Conservation (phyloP, 2,888 invertebrate genomes). For the Himalopsyche tibetana region DNA sequence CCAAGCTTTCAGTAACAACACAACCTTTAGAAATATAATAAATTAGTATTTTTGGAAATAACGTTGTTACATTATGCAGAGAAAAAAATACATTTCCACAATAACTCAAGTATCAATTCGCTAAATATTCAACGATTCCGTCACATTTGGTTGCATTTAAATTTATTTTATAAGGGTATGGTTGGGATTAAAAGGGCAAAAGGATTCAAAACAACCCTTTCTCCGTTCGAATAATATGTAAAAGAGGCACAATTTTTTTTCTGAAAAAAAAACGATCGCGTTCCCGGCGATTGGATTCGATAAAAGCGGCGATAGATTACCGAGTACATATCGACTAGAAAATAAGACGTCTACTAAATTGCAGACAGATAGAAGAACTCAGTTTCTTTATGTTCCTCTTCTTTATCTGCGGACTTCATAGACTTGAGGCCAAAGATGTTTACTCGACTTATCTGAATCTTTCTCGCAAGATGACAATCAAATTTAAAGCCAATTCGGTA, state of each 20-base stretch:
- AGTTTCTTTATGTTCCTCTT: constrained; percentile 5
- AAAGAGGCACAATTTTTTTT: constrained; percentile 31
- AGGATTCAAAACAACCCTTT: constrained; percentile 1
- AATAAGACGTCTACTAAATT: constrained; percentile 57
- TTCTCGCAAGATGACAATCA: background rate
- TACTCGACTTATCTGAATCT: background rate
- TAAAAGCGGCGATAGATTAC: constrained; percentile 54
- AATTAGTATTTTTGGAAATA: too few species aligned
- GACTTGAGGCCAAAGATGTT: background rate
- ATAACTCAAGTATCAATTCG: background rate
- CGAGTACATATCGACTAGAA: constrained; percentile 47
- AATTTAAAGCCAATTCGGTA: background rate
- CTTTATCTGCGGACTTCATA: constrained; percentile 12
- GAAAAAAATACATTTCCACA: too few species aligned
- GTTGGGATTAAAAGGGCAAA: background rate
- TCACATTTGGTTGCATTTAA: background rate
- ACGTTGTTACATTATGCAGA: too few species aligned
- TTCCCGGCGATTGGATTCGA: constrained; percentile 51
- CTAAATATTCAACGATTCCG: background rate
- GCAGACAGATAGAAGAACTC: background rate
- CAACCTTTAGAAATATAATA: too few species aligned
- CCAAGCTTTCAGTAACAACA: too few species aligned
- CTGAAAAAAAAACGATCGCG: constrained; percentile 50
- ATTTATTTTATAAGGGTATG: background rate
- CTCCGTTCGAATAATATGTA: constrained; percentile 34